Conservation (phyloP, 2,113 vertebrate species). For the Mustelus asterias region DNA sequence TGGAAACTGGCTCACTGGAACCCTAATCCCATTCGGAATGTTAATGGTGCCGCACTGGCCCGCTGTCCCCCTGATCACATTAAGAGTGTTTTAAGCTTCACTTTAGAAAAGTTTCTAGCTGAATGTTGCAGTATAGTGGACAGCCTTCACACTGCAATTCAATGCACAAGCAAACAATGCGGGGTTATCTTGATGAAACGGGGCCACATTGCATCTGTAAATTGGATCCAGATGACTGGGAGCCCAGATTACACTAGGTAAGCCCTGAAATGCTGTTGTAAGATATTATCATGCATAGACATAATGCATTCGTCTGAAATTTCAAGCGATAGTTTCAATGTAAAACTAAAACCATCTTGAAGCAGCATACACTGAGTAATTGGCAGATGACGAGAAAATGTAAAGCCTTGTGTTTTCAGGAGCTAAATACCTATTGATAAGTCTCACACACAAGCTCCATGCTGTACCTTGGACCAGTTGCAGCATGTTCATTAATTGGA, state of each 20-base stretch:
- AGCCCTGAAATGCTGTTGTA: neutral
- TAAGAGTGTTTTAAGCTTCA: neutral
- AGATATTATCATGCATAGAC: neutral
- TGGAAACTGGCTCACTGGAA: neutral
- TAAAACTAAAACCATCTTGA: neutral
- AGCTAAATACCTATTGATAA: neutral
- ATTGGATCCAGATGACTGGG: neutral
- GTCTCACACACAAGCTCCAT: neutral
- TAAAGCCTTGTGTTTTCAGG: neutral
- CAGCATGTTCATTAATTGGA: neutral
- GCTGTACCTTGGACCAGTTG: neutral
- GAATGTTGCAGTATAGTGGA: neutral
- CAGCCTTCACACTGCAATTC: neutral
- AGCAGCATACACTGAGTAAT: neutral
- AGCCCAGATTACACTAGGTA: neutral
- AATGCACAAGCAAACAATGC: neutral
- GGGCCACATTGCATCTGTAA: neutral
- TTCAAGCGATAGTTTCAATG: neutral
- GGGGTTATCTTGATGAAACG: neutral
- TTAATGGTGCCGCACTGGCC: neutral
- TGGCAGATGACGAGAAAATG: neutral
- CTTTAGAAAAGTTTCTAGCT: neutral
- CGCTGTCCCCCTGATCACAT: neutral
- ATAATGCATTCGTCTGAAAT: neutral
- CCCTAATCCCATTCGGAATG: neutral